A percentile compares a stretch with the other conserved stretches of the same genome.
phyloP scores from a whole-genome alignment of 2,113 vertebrate genomes.

The Ahaetulla prasina region DNA sequence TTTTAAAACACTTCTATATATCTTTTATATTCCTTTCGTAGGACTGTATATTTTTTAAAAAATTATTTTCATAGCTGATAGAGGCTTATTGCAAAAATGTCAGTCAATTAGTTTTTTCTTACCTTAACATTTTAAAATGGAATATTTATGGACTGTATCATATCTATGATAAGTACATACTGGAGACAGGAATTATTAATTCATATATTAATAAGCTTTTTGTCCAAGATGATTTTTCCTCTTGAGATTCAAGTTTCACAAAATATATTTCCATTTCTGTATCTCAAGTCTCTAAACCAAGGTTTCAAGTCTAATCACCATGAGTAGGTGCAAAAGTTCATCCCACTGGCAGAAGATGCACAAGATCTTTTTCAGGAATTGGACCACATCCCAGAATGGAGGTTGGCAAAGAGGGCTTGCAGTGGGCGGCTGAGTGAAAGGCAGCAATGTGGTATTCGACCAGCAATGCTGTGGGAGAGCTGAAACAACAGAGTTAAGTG shows the following conservation, averaged over 20 bases:
- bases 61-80: not conserved
- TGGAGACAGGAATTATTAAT: not conserved
- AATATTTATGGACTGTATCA: not conserved
- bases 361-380: not conserved
- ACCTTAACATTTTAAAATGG: not conserved
- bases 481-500: not conserved
- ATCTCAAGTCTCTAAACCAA: not conserved
- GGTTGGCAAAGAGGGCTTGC: not conserved
- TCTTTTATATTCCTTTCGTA: not conserved
- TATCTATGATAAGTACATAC: not conserved
- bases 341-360: not conserved
- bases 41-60: not conserved
- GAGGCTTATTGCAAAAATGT: not conserved
- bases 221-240: not conserved
- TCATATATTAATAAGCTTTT: conserved; percentile 6
- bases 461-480: not conserved
- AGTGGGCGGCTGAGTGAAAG: not conserved
- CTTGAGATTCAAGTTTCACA: not conserved
- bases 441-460: not conserved
- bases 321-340: not conserved
- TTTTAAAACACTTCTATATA: conserved; percentile 22
- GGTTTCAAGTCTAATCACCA: not conserved
- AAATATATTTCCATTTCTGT: conserved; percentile 16
- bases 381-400: not conserved
- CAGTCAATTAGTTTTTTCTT: not conserved